Evolutionary conservation across 2,888 invertebrate genomes (phyloP).

Genomic region (Bruchidius siliquastri): DNA sequence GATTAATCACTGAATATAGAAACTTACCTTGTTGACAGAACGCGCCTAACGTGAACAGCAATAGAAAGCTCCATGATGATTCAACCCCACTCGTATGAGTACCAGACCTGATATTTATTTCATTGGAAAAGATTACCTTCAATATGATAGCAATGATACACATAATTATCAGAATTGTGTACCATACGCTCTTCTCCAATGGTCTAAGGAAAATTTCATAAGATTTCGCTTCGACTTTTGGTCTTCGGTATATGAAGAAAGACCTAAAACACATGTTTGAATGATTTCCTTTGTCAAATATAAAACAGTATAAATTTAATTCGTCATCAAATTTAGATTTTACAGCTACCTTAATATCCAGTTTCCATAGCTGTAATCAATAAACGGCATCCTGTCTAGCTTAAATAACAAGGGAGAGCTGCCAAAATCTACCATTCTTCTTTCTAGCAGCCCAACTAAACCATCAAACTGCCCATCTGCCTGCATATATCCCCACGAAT

Average conservation of each 20-base stretch:
- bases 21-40: conserved; percentile 42
- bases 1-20: no score
- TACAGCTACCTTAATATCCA: conserved; percentile 60
- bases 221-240: conserved; percentile 56
- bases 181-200: conserved; percentile 56
- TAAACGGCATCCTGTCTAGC: conserved; percentile 51
- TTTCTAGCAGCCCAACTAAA: conserved; percentile 57
- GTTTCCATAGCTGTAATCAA: conserved; percentile 53
- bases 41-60: conserved; percentile 44
- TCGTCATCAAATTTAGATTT: no score
- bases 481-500: conserved; percentile 60
- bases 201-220: conserved; percentile 63
- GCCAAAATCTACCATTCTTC: conserved; percentile 56
- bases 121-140: conserved; percentile 30
- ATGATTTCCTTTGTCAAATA: no score
- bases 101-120: conserved; percentile 18
- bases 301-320: no score
- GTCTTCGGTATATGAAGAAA: conserved; percentile 64
- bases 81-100: conserved; percentile 32
- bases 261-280: no score
- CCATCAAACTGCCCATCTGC: conserved; percentile 61
- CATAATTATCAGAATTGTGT: conserved; percentile 38
- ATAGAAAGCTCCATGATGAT: conserved; percentile 47
- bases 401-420: conserved; percentile 63
- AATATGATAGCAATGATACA: conserved; percentile 30